These are phyloP conservation scores for Tychaedon coryphoeus DNA, from an alignment of 2,113 vertebrate genomes.

Conservation along the genomic window DNA sequence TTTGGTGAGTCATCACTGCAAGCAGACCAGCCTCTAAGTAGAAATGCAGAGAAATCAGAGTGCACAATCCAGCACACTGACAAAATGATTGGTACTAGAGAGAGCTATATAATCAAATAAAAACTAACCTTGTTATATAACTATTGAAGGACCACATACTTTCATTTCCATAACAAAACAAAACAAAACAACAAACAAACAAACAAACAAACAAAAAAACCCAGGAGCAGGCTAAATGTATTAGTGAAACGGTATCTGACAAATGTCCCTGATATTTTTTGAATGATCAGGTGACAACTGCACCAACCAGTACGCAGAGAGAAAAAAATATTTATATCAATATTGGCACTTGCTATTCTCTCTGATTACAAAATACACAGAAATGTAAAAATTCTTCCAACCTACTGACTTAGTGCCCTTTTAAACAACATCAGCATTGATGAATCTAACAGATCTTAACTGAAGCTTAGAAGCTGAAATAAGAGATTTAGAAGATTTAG, in stretches of 20 bases:
- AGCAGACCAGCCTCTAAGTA: neutral
- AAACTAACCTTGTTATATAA: neutral
- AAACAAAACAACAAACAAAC: neutral
- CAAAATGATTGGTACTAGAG: neutral
- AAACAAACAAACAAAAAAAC: neutral
- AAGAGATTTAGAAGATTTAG: neutral
- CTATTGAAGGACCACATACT: neutral
- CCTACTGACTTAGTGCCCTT: neutral
- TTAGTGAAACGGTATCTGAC: neutral
- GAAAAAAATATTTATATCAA: neutral
- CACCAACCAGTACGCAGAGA: neutral
- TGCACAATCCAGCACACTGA: neutral
- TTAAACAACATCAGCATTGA: neutral
- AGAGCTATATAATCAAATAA: constrained; percentile 9
- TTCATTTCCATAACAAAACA: neutral
- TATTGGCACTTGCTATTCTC: neutral
- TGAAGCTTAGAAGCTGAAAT: neutral
- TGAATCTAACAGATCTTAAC: neutral
- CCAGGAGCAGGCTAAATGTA: neutral
- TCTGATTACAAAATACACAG: neutral
- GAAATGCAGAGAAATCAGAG: neutral
- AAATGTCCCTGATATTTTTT: neutral
- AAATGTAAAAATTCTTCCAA: neutral
- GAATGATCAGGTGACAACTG: neutral
- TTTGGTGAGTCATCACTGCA: constrained; percentile 11